Conservation (phyloP, 2,888 invertebrate species). For the Carpatolechia fugitivella region DNA sequence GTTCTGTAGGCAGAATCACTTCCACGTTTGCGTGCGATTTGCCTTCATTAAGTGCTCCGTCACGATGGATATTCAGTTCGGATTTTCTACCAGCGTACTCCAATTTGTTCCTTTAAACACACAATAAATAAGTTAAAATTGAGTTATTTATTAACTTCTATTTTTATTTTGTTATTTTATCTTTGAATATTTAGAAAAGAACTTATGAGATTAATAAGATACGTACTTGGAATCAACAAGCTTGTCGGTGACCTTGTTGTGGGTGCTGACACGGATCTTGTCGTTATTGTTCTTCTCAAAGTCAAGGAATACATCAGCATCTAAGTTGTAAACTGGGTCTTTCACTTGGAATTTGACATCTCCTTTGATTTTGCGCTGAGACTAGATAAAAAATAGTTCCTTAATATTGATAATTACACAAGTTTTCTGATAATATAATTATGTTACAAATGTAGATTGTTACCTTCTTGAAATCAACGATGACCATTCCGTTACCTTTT, state of each 20-base stretch:
- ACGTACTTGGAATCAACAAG: conserved; percentile 82
- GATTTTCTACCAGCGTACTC: conserved; percentile 61
- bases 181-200: too few relatives aligned
- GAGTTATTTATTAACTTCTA: background rate
- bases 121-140: too few relatives aligned
- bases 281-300: conserved; percentile 84
- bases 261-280: conserved; percentile 82
- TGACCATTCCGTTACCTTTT: conserved; percentile 80
- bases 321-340: conserved; percentile 80
- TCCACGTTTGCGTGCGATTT: conserved; percentile 55
- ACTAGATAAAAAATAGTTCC: conserved; percentile 35
- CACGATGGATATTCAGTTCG: conserved; percentile 53
- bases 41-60: conserved; percentile 41
- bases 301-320: conserved; percentile 82
- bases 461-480: conserved; percentile 79
- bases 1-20: conserved; percentile 63
- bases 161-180: too few relatives aligned
- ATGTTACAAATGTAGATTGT: too few relatives aligned
- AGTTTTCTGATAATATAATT: too few relatives aligned
- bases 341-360: conserved; percentile 81
- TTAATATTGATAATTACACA: background rate
- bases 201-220: background rate
- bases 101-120: conserved; percentile 60
- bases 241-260: conserved; percentile 72
- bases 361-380: conserved; percentile 80